Percentiles rank a stretch among this genome's conserved stretches.
These are phyloP conservation scores for Zaprionus ornatus DNA, from an alignment of 1,140 invertebrate species.

Conservation along the genomic window DNA sequence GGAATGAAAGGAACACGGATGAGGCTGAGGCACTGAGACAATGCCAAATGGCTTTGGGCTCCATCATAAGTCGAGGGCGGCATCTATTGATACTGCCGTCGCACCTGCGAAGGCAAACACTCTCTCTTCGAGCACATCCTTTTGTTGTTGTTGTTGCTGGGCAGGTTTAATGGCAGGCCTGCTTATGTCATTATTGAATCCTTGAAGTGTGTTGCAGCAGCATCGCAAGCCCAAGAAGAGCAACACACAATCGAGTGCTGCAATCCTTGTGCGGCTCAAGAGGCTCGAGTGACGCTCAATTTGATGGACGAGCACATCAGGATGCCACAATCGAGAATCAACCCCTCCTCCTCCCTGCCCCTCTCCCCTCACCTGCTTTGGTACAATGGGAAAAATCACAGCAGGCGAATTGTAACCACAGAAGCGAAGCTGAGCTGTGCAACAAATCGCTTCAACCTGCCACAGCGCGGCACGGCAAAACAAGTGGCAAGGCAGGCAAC, in stretches of 20 bases:
- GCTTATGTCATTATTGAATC: constrained; percentile 82
- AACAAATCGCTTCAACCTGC: constrained; percentile 65
- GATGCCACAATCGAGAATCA: constrained; percentile 47
- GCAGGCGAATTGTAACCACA: constrained; percentile 65
- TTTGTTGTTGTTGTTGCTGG: constrained; percentile 19
- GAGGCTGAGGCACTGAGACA: constrained; percentile 12
- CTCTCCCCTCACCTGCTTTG: neutral
- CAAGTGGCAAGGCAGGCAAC: constrained; percentile 46
- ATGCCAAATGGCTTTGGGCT: constrained; percentile 19
- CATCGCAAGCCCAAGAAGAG: constrained; percentile 34
- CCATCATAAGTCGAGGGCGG: constrained; percentile 7
- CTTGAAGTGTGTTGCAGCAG: constrained; percentile 68
- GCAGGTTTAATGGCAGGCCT: constrained; percentile 64
- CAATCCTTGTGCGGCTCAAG: neutral
- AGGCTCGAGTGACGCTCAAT: constrained; percentile 71
- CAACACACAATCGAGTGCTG: constrained; percentile 74
- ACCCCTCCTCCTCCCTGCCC: constrained; percentile 22
- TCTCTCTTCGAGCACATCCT: neutral
- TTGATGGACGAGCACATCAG: constrained; percentile 64
- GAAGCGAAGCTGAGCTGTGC: constrained; percentile 16
- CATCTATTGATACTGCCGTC: constrained; percentile 30
- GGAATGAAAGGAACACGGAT: no score
- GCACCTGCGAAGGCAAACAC: constrained; percentile 75
- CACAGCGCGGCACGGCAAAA: constrained; percentile 25
- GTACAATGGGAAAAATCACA: constrained; percentile 71